A percentile compares a stretch with the other conserved stretches of the same genome.
phyloP scores from a whole-genome alignment of 92 coral and sea anemone species.

The Parazoanthus darwini region DNA sequence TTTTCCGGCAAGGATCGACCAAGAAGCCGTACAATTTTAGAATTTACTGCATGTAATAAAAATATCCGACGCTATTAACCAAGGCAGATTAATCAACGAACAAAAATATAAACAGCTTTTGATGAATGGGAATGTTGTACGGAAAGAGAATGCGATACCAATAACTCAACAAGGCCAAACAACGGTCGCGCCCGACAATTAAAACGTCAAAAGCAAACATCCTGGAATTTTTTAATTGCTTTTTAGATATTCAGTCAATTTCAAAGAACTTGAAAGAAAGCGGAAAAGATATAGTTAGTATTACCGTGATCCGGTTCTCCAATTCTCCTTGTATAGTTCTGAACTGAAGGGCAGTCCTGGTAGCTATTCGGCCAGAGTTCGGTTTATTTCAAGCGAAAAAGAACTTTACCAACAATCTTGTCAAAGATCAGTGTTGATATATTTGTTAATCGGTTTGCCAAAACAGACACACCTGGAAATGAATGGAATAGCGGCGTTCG shows the following conservation, averaged over 20 bases:
- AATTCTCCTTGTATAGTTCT: too few species aligned
- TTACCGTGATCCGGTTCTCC: too few species aligned
- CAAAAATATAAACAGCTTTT: neutral
- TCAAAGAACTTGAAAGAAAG: neutral
- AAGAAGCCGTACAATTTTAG: too few species aligned
- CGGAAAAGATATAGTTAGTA: neutral
- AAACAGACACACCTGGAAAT: neutral
- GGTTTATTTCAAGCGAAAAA: neutral
- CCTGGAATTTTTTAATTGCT: neutral
- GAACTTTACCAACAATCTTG: neutral
- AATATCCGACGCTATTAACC: neutral
- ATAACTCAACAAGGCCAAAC: too few species aligned
- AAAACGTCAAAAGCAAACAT: neutral
- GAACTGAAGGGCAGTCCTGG: too few species aligned
- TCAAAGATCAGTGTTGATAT: too few species aligned
- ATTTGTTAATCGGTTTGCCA: neutral
- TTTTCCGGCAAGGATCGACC: too few species aligned
- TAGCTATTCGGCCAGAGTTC: neutral
- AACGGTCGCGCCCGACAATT: neutral
- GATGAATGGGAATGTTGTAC: neutral
- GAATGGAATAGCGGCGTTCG: neutral
- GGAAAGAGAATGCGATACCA: neutral
- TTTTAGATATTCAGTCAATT: neutral
- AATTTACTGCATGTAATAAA: too few species aligned
- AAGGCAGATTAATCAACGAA: neutral